phyloP scores from a whole-genome alignment of 2,113 vertebrate species.

The Peromyscus leucopus region DNA sequence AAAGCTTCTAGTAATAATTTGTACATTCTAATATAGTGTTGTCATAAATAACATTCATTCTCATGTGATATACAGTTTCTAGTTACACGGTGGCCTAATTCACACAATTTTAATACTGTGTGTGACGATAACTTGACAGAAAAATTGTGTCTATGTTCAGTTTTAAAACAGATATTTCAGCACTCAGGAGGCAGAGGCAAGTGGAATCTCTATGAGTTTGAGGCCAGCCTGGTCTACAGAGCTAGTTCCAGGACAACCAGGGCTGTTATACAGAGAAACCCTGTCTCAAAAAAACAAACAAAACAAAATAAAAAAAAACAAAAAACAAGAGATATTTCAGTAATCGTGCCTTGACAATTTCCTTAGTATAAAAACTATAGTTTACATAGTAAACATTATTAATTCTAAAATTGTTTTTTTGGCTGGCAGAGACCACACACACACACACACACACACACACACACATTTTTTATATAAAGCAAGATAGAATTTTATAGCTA shows the following conservation, averaged over 20 bases:
- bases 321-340: neutral
- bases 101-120: slow-evolving; percentile 46
- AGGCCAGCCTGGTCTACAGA: too few relatives aligned
- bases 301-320: too few relatives aligned
- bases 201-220: too few relatives aligned
- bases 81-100: slow-evolving; percentile 40
- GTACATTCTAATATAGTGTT: neutral
- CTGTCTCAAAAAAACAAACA: too few relatives aligned
- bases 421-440: neutral
- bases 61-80: neutral
- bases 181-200: too few relatives aligned
- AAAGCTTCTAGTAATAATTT: neutral
- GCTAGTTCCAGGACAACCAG: too few relatives aligned
- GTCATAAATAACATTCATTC: neutral
- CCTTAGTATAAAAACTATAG: neutral
- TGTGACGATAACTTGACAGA: neutral
- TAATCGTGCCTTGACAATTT: neutral
- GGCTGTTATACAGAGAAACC: too few relatives aligned
- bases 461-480: neutral
- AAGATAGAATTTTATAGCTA: neutral
- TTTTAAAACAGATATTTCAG: neutral
- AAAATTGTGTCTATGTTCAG: neutral
- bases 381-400: neutral
- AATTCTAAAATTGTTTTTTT: neutral
- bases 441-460: neutral